Base-by-base conservation (phyloP, 2,113 vertebrate genomes). In the Zingel zingel region DNA sequence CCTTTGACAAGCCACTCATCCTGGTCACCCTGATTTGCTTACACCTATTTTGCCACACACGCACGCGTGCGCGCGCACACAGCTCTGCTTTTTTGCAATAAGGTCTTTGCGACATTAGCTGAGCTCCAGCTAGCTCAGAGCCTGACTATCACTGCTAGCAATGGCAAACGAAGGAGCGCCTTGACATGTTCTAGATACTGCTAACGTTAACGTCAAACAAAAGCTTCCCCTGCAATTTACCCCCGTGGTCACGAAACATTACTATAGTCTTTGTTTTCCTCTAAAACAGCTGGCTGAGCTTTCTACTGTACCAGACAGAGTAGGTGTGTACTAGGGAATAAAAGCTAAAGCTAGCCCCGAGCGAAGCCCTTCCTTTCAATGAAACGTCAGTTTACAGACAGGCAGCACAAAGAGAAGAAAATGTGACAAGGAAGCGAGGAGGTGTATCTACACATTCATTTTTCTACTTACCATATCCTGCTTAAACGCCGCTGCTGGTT, bases 331-430 rank as follows among this genome's bases (percentile, higher is more conserved):
- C 53, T 10, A 18, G 9, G 12, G 21, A 4, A 68, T 66, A 25
- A 43, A 72, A 62, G 87, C 89, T 88, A 83, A 65, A 61, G 89
- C 85, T 93, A 91, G 86, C 89, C 82, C 58, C 36, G 70, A 81
- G 88, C 90, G 61, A 45, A 90, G 87, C 87, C 74, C 57, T 83
- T 67, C 87, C 84, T 85, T 82, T 84, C 87, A 85, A 86, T 92
- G 87, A 90, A 81, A 78, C 90, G 89, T 86, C 85, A 86, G 77
- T 83, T 33, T 23, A 15, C 64, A 83, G 81, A 15, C 83, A 57
- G 62, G 43, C 83, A 45, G 75, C 87, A 92, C 90, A 91, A 93
- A 91, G 86, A 85, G 61, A 21, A 67, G 74, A 67, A 57, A 87
- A 79, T 54, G 70, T 63, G 54, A 39, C 71, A 13, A 63, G 36